Conservation (phyloP, 2,797 vertebrate species). For the Nothura maculosa region DNA sequence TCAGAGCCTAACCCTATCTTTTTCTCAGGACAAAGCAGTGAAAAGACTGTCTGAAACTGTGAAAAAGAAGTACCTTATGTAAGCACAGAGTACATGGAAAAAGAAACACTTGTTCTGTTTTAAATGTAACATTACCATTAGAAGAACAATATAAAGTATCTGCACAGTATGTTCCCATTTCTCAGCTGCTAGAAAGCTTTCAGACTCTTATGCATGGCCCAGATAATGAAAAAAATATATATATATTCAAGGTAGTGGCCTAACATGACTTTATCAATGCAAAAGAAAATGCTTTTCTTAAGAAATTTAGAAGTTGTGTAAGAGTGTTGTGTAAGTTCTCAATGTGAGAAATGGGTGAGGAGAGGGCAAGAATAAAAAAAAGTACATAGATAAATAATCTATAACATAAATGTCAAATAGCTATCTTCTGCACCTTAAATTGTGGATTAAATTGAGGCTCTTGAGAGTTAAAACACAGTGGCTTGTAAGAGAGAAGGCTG, state of each 20-base stretch:
- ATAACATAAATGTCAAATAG: neutral
- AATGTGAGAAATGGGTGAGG: neutral
- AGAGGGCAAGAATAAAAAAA: neutral
- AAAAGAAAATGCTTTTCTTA: neutral
- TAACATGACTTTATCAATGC: neutral
- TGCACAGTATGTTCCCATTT: neutral
- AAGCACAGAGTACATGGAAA: neutral
- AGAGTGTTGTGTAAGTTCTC: neutral
- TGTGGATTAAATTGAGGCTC: neutral
- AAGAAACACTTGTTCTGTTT: neutral
- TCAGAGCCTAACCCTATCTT: neutral
- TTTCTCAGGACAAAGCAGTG: neutral
- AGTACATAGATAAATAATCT: neutral
- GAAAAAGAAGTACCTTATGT: neutral
- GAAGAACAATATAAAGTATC: neutral
- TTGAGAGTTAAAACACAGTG: neutral
- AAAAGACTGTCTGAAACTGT: neutral
- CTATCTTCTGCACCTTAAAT: neutral
- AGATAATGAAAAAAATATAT: neutral
- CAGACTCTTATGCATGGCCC: neutral
- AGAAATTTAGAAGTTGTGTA: neutral
- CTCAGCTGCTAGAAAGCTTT: slow-evolving; percentile 7
- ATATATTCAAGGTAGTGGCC: neutral
- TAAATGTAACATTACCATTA: neutral
- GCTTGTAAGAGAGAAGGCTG: neutral